Conservation (phyloP, 2,888 invertebrate genomes). For the Cremastinae sp. region DNA sequence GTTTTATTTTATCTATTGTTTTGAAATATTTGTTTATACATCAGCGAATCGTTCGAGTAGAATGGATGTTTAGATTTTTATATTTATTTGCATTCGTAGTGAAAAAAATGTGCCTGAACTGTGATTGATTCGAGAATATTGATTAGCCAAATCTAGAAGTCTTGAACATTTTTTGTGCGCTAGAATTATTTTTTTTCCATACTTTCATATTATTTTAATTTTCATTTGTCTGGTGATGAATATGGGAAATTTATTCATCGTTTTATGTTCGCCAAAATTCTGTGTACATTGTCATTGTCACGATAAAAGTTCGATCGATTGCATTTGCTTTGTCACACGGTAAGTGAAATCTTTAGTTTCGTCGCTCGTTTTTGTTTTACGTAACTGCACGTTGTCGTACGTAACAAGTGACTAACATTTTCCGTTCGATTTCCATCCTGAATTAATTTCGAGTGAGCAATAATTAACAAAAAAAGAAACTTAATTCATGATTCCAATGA, state of each 20-base stretch:
- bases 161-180: too few relatives aligned
- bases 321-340: conserved; percentile 56
- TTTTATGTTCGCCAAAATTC: conserved; percentile 6
- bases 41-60: neutral
- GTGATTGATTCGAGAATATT: too few relatives aligned
- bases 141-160: too few relatives aligned
- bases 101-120: neutral
- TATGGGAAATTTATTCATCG: conserved; percentile 4
- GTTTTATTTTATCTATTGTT: neutral
- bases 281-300: conserved; percentile 38
- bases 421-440: neutral
- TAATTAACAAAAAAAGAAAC: too few relatives aligned
- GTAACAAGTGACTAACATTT: conserved; percentile 1
- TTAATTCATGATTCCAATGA: too few relatives aligned
- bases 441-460: neutral
- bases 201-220: too few relatives aligned
- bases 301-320: conserved; percentile 48
- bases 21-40: neutral
- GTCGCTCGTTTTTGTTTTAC: conserved; percentile 51
- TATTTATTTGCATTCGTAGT: too few relatives aligned
- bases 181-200: too few relatives aligned
- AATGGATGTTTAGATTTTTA: too few relatives aligned
- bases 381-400: conserved; percentile 42
- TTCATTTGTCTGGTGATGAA: too few relatives aligned
- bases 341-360: conserved; percentile 61